Base-by-base conservation (phyloP, 2,113 vertebrate genomes). In the Zeus faber region DNA sequence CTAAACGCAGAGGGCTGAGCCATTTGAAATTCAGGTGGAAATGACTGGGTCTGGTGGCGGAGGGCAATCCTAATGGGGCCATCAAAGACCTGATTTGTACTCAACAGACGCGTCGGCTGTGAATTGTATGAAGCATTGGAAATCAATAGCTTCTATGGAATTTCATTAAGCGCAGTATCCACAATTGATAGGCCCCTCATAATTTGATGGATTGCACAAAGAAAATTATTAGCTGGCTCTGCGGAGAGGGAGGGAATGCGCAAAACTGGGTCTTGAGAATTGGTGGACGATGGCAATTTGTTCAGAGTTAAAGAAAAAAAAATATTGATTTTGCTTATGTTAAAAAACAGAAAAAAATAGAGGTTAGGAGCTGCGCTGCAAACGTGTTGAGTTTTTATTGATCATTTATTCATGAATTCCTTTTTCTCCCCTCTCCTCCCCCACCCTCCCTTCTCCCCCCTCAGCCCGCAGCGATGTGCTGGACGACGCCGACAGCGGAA, bases 191-290 rank as follows among this genome's bases (percentile, higher is more conserved):
- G 93, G 81, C 85, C n/a, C 87, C 91, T 97, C 96, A 98, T 99
- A 97, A 97, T 95, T 95, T 95, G 92, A 98, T 96, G 93, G 95
- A 98, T 96, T 92, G 93, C 88, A 90, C 92, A 92, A 94, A 94
- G 94, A 93, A 95, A 96, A 96, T 95, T 90, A 95, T 98, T 96
- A 96, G 92, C 92, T 91, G 88, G 91, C 88, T 90, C 91, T 84
- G 81, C 77, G 65, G 92, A 92, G 88, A 89, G 86, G 86, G 90
- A 78, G 85, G 85, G 91, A 90, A 90, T 80, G 83, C 87, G 77
- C 88, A 90, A 24, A 84, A 61, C 84, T 55, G 80, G 82, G 88
- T 81, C 88, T 85, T 83, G 89, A 91, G 91, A 89, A 88, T 91
- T 86, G 89, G 90, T 91, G 89, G 92, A 94, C 90, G 90, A 82